A percentile compares a stretch with the other conserved stretches of the same genome.
Conservation (phyloP, 2,797 vertebrate genomes). For the Periophthalmus magnuspinnatus region DNA sequence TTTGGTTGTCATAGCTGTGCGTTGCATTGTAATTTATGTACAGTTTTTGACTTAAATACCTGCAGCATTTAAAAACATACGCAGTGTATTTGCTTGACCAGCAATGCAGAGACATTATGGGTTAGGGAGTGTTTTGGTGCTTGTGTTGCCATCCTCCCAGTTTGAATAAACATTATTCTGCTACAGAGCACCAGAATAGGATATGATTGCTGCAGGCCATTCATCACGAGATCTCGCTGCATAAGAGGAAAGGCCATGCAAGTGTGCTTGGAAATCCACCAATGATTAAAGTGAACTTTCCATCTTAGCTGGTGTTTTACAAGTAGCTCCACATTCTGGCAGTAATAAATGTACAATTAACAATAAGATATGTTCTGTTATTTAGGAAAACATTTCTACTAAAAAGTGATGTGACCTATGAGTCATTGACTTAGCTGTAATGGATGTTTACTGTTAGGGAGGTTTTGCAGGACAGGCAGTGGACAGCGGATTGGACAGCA, state of each 20-base stretch:
- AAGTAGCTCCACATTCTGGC: neutral
- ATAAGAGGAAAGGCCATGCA: constrained; percentile 28
- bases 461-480: constrained; percentile 22
- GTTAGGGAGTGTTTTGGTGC: neutral
- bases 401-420: neutral
- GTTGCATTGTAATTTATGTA: neutral
- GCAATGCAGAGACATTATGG: neutral
- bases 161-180: constrained; percentile 64
- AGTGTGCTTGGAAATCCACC: constrained; percentile 33
- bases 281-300: constrained; percentile 55
- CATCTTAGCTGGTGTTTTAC: constrained; percentile 30
- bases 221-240: constrained; percentile 28
- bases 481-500: constrained; percentile 17
- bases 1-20: neutral
- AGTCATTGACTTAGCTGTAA: constrained; percentile 35
- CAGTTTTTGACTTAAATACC: neutral
- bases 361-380: neutral
- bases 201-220: constrained; percentile 31
- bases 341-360: neutral
- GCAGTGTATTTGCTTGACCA: neutral
- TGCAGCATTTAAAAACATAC: neutral
- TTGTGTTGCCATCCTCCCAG: constrained; percentile 31
- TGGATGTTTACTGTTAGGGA: constrained; percentile 27
- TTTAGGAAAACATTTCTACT: constrained; percentile 1
- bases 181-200: constrained; percentile 54